These are phyloP conservation scores for Ctenopoma multispine DNA, from an alignment of 2,797 vertebrate genomes.

Conservation along the genomic window DNA sequence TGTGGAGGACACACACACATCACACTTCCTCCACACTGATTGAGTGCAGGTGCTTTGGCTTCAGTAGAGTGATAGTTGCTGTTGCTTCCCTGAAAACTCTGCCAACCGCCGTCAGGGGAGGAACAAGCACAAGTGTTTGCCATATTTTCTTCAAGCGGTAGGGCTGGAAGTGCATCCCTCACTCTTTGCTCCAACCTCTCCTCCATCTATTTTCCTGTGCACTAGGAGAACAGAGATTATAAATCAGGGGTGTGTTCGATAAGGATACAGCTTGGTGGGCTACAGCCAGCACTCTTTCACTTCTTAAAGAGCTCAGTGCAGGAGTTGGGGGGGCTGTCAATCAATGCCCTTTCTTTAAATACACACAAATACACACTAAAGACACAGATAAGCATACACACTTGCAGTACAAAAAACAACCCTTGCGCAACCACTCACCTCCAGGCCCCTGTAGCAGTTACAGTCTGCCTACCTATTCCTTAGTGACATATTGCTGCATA, in stretches of 20 bases:
- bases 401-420: conserved; percentile 5
- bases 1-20: conserved; percentile 32
- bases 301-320: conserved; percentile 61
- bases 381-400: conserved; percentile 36
- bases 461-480: conserved; percentile 28
- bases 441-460: neutral
- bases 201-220: conserved; percentile 15
- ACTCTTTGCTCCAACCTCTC: conserved; percentile 5
- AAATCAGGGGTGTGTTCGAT: conserved; percentile 72
- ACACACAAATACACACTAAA: conserved; percentile 40
- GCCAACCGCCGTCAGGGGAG: conserved; percentile 58
- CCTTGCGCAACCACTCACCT: conserved; percentile 10
- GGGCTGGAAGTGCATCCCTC: conserved; percentile 38
- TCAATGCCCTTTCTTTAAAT: conserved; percentile 42
- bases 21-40: conserved; percentile 56
- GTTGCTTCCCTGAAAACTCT: conserved; percentile 56
- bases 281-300: conserved; percentile 55
- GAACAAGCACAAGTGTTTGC: conserved; percentile 44
- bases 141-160: conserved; percentile 65
- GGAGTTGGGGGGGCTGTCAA: conserved; percentile 28
- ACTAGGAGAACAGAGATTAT: conserved; percentile 43
- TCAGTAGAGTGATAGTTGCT: conserved; percentile 54
- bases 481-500: conserved; percentile 9
- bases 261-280: conserved; percentile 57
- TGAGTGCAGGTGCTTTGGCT: conserved; percentile 67